Conservation (phyloP, 2,797 vertebrate genomes). For the Oreonectes daqikongensis region DNA sequence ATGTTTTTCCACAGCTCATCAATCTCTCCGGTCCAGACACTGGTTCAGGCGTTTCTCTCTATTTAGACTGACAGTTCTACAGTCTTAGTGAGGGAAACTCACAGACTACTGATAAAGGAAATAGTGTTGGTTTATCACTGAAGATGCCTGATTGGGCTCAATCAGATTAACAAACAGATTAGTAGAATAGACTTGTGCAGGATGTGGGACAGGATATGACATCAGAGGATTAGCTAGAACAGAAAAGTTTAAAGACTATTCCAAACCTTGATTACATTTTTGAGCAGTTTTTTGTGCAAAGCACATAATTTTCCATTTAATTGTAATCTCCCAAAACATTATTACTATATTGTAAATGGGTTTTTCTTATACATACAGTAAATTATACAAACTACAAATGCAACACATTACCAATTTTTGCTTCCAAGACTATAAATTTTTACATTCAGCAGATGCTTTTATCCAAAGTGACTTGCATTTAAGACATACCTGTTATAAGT, state of each 20-base stretch:
- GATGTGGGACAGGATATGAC: not conserved
- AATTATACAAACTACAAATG: no score
- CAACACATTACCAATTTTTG: no score
- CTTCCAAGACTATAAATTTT: no score
- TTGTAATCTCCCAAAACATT: no score
- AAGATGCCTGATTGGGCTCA: not conserved
- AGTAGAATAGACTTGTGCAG: not conserved
- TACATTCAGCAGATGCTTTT: no score
- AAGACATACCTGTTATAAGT: no score
- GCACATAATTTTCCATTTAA: no score
- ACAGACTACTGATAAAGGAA: not conserved
- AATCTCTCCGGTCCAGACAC: slow-evolving; percentile 20
- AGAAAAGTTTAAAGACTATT: not conserved
- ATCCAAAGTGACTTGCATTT: no score
- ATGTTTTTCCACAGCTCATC: slow-evolving; percentile 54
- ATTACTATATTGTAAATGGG: no score
- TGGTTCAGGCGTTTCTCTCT: slow-evolving; percentile 21
- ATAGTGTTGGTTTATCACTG: slow-evolving; percentile 3
- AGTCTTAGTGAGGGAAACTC: not conserved
- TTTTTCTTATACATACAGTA: no score
- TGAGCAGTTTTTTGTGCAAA: no score
- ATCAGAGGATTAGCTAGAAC: not conserved
- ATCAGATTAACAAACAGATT: not conserved
- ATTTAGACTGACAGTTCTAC: slow-evolving; percentile 1
- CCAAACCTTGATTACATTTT: no score